Base-by-base conservation (phyloP, 2,797 vertebrate species). In the Propithecus perrieri region DNA sequence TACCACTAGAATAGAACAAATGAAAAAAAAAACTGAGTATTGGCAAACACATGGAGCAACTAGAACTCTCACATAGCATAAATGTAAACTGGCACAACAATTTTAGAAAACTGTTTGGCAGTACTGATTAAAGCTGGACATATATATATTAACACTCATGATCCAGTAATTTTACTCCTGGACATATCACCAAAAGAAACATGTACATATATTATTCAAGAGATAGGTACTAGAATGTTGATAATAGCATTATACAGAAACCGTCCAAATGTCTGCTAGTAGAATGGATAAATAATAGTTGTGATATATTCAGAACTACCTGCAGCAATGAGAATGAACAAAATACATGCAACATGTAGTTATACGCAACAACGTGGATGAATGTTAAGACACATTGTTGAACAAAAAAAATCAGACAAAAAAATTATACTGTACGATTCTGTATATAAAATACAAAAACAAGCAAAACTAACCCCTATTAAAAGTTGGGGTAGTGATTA, bases 81-180 rank as follows among this genome's bases (percentile, higher is more conserved):
- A 76, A 57, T 53, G 10, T 53, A 84, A 67, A 53, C 48, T 48
- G n/a, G 48, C 12, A 46, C n/a, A 53, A 89, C 33, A 26, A 75
- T 28, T 69, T 91, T 35, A 93, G 48, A 75, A 91, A 89, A 71
- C 35, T 28, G 59, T 67, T 90, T n/a, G 30, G 33, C 24, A 20
- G 30, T 35, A 63, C 17, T 84, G 11, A 79, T 76, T 65, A 48
- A 96, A 96, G 79, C 18, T 79, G n/a, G 59, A 75, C 48, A 85
- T 59, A 74, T 18, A 72, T 1, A 57, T 26, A 26, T 57, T 57
- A 57, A 30, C n/a, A 55, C 9, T 55, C 57, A 63, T 55, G 22
- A 95, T 43, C 33, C 26, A 80, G 30, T 35, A 50, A 91, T 80
- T 95, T 72, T 89, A 59, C 41, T 97, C n/a, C 59, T 67, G 86